Evolutionary conservation across 2,797 vertebrate species (phyloP), one percentile per base, ranked within the genome.

Genomic region (Tragopan temminckii): DNA sequence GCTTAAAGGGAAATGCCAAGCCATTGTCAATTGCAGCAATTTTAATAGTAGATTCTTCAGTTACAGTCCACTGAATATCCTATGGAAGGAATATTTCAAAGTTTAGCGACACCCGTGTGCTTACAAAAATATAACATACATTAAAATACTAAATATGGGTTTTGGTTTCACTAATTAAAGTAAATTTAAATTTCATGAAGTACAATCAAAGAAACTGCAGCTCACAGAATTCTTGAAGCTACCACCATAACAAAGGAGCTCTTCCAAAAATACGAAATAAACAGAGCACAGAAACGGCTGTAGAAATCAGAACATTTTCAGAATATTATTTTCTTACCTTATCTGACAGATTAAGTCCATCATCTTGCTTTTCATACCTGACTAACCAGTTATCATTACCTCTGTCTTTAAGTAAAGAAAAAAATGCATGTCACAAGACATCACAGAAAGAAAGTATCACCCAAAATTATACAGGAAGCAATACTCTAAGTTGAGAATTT

Each of bases 371-470:
- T 96, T 99, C 99, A 59, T 99, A 99, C 97, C 97, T 99, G 96
- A 99, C 98, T 96, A 99, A 97, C 99, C 99, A 99, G 97, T 99
- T 99, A 96, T 99, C 99, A 5, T 99, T 99, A 70, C 99, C 99
- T 93, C 99, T 97, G 97, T 99, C 99, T 99, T 97, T 93, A 90
- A 94, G 29, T 27, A 52, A 29, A 52, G 9, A 53, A 53, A 91
- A 66, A 85, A 43, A 91, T 27, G 17, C 33, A 94, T 57, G 63
- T 81, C 80, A 93, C n/a, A 70, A 76, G 2, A 57, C 0, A 20
- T 61, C 24, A 84, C 35, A 79, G 35, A 81, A 38, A 81, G 31
- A 81, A 53, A 40, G 16, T 11, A 63, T 40, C 29, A 67, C 50
- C 43, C 43, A 45, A 63, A 53, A 24, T 36, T 6, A 58, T 29